Percentiles rank a stretch among this genome's conserved stretches.
Evolutionary conservation across 2,113 vertebrate genomes (phyloP).

Genomic region (Callospermophilus lateralis): DNA sequence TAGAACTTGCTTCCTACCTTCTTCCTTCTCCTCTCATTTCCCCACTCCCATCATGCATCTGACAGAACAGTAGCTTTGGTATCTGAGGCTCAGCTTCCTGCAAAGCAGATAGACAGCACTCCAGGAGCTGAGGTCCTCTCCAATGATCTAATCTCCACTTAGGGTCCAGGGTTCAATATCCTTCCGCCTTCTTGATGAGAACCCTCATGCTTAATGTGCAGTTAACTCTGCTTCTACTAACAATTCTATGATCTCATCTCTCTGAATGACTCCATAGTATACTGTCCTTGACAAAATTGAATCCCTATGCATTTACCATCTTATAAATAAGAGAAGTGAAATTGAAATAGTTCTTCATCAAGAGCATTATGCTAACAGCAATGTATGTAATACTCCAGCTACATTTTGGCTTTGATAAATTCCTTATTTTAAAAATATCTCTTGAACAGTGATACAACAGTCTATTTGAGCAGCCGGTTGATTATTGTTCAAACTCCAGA

Average conservation of each 20-base stretch:
- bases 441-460: not conserved
- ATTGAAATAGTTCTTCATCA: not conserved
- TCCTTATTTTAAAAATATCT: not conserved
- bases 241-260: not conserved
- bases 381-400: not conserved
- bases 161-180: not conserved
- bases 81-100: not conserved
- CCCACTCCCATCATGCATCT: not conserved
- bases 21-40: not conserved
- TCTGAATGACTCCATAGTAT: not conserved
- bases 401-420: not conserved
- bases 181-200: not conserved
- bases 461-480: not conserved
- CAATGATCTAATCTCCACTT: not conserved
- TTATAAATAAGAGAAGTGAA: not conserved
- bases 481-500: not conserved
- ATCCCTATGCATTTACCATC: not conserved
- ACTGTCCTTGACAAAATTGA: not conserved
- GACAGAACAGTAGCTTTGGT: not conserved
- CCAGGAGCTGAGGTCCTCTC: not conserved
- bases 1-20: not conserved
- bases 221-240: not conserved
- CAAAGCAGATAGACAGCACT: not conserved
- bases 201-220: not conserved
- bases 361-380: not conserved